phyloP scores from a whole-genome alignment of 2,888 invertebrate genomes.

The Leuctra nigra region DNA sequence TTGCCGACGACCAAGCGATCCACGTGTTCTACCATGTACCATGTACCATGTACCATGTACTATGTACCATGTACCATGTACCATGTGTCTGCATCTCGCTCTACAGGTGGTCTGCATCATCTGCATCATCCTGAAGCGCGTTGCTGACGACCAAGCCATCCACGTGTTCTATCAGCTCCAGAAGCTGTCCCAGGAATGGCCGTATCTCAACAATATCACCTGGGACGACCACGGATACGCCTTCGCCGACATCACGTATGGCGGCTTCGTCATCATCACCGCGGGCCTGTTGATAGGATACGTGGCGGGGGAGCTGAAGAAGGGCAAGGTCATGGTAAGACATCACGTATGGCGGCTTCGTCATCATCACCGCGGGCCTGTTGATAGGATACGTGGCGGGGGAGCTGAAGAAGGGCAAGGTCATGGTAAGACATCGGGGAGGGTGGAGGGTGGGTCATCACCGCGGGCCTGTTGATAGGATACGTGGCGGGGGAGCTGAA shows the following conservation, averaged over 20 bases:
- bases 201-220: conserved; percentile 63
- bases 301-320: conserved; percentile 57
- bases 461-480: too few species aligned
- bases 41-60: too few species aligned
- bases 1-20: conserved; percentile 65
- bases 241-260: conserved; percentile 59
- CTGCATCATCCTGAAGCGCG: conserved; percentile 60
- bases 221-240: conserved; percentile 64
- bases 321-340: conserved; percentile 42
- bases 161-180: conserved; percentile 60
- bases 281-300: conserved; percentile 59
- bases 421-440: too few species aligned
- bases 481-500: too few species aligned
- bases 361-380: too few species aligned
- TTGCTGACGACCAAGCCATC: conserved; percentile 65
- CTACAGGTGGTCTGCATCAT: conserved; percentile 61
- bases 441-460: too few species aligned
- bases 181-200: conserved; percentile 68
- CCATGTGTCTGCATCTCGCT: too few species aligned
- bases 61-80: too few species aligned
- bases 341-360: too few species aligned
- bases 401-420: too few species aligned
- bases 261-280: conserved; percentile 64
- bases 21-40: conserved; percentile 58
- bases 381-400: too few species aligned